Evolutionary conservation across 2,888 invertebrate species (phyloP).

Genomic region (Hydrotaea cyrtoneurina): DNA sequence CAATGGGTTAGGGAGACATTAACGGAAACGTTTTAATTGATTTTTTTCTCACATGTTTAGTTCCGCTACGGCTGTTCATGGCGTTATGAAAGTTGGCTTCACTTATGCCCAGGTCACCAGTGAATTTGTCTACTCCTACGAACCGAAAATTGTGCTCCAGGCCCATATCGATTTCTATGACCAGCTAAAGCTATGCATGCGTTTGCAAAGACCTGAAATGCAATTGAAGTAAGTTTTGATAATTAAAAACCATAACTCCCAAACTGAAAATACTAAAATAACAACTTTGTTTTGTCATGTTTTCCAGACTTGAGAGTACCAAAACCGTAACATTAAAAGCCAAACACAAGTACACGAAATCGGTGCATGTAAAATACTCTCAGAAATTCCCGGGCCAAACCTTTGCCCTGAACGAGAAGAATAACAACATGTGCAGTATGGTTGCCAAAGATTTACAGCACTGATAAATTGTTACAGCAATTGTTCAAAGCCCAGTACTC

Average conservation of each 20-base stretch:
- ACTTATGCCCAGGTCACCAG: constrained; percentile 85
- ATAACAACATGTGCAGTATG: constrained; percentile 88
- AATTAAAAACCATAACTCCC: not conserved
- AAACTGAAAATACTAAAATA: not conserved
- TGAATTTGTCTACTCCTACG: constrained; percentile 85
- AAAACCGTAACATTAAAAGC: constrained; percentile 85
- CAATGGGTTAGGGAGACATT: not conserved
- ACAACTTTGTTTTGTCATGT: not conserved
- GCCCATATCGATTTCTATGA: constrained; percentile 90
- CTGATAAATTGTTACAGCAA: not conserved
- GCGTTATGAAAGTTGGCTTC: constrained; percentile 84
- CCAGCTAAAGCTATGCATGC: constrained; percentile 88
- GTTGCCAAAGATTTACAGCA: constrained; percentile 70
- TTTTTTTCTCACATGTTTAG: constrained; percentile 81
- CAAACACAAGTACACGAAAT: constrained; percentile 71
- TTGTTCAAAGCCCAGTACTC: not conserved
- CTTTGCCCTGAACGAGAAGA: constrained; percentile 88
- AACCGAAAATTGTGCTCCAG: constrained; percentile 86
- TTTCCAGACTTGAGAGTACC: constrained; percentile 84
- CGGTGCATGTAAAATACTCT: constrained; percentile 80
- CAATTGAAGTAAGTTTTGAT: constrained; percentile 82
- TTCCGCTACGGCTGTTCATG: constrained; percentile 86
- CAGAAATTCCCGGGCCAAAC: constrained; percentile 85
- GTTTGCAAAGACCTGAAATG: constrained; percentile 86
- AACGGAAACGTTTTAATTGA: not conserved